Evolutionary conservation across 1,140 invertebrate species (phyloP), one percentile per base, ranked within the genome.

Genomic region (Phortica variegata): DNA sequence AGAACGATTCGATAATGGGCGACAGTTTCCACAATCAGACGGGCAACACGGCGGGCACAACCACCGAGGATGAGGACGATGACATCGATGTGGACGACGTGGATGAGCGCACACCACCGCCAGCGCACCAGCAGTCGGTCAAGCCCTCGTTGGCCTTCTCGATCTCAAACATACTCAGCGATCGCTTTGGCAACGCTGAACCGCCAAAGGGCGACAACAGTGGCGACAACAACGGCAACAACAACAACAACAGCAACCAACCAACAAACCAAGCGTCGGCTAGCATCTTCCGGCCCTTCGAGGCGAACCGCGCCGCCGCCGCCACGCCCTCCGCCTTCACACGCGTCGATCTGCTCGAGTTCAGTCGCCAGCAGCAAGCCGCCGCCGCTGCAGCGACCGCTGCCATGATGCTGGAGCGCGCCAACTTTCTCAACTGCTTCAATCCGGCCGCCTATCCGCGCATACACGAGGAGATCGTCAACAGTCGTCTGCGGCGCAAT

Each of bases 121-220:
- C 71, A 3, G 70, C 71, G 7, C 63, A 68, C 4, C 65, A 70
- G 48, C 72, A 69, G 38, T 54, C 58, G 23, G 66, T 60, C 3
- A 69, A 65, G 42, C 73, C 70, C 0, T 58, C 69, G 38, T 54
- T 76, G 43, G 68, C 65, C 26, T 76, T 76, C 33, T 75, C 71
- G 41, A 76, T 76, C n/a, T 72, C 69, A 1, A 76, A 76, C 26
- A 76, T 76, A 20, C 47, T 76, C 5, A 76, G 73, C 51, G 73
- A 76, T 57, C 69, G 69, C 31, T 76, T 76, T 16, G 74, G 74
- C 13, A 45, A 32, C 23, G 26, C 17, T 8, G 66, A 73, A 51
- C 43, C 7, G 51, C 51, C 38, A 62, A 61, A 36, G 33, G 48
- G 7, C 34, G 23, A 37, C 61, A 56, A 8, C 46, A 39, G 40